Evolutionary conservation across 2,113 vertebrate species (phyloP).

Genomic region (Silurus glanis): DNA sequence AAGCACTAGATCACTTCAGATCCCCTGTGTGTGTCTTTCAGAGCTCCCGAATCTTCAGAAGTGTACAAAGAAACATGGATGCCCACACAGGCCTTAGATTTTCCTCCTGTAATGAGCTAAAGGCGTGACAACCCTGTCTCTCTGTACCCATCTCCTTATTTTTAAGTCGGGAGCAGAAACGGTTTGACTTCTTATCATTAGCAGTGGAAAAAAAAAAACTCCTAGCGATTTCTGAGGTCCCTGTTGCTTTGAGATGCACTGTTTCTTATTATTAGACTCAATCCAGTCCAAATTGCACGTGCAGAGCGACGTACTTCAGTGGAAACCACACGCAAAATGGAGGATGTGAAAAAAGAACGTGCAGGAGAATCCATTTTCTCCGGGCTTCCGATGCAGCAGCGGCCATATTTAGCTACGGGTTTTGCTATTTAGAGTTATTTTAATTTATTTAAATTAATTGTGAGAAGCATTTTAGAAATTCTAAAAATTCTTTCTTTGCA

Average conservation of each 20-base stretch:
- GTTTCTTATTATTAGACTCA: slow-evolving; percentile 24
- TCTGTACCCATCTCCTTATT: neutral
- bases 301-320: slow-evolving; percentile 25
- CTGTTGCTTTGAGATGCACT: neutral
- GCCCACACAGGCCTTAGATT: slow-evolving; percentile 43
- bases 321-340: slow-evolving; percentile 26
- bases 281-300: neutral
- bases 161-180: slow-evolving; percentile 15
- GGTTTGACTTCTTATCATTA: slow-evolving; percentile 41
- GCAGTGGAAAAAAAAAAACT: neutral
- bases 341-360: neutral
- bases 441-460: neutral
- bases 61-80: slow-evolving; percentile 42
- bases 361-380: slow-evolving; percentile 33
- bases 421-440: neutral
- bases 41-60: slow-evolving; percentile 39
- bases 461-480: too few species aligned
- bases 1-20: slow-evolving; percentile 53
- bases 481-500: too few species aligned
- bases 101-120: slow-evolving; percentile 48
- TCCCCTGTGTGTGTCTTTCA: slow-evolving; percentile 40
- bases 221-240: slow-evolving; percentile 8
- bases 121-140: slow-evolving; percentile 27
- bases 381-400: slow-evolving; percentile 8
- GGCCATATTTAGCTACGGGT: slow-evolving; percentile 14